Conservation (phyloP, 2,113 vertebrate genomes). For the Phycodurus eques region DNA sequence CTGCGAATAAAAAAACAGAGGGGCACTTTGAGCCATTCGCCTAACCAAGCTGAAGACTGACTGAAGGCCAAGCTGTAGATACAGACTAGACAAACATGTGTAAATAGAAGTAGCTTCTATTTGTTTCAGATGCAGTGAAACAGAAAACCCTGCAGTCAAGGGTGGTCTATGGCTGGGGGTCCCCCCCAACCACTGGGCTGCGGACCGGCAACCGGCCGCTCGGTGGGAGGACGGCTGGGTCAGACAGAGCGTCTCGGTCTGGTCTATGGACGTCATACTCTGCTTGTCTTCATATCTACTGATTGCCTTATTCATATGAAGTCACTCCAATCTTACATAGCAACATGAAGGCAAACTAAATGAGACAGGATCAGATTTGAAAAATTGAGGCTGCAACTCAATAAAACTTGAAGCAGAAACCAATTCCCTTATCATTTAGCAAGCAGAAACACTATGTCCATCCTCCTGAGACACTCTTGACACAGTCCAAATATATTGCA, state of each 20-base stretch:
- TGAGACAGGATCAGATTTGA: constrained; percentile 40
- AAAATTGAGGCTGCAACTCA: constrained; percentile 40
- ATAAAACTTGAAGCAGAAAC: constrained; percentile 17
- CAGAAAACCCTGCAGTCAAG: background rate
- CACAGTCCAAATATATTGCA: constrained; percentile 23
- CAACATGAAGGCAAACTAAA: constrained; percentile 3
- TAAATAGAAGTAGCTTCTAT: constrained; percentile 9
- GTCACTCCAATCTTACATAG: constrained; percentile 14
- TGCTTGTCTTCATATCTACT: constrained; percentile 11
- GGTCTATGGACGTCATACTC: background rate
- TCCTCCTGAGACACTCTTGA: constrained; percentile 37
- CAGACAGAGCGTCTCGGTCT: background rate
- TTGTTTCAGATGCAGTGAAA: background rate
- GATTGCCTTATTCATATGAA: constrained; percentile 18
- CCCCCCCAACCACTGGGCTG: too few species aligned
- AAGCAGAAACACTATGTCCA: constrained; percentile 43
- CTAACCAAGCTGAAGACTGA: background rate
- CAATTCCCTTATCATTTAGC: constrained; percentile 58
- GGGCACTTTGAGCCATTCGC: background rate
- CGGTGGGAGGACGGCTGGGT: too few species aligned
- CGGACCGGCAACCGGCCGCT: too few species aligned
- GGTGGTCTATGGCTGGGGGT: too few species aligned
- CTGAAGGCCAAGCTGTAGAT: background rate
- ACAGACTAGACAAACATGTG: background rate
- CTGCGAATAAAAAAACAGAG: constrained; percentile 16